Conservation (phyloP, 1,140 invertebrate genomes). For the Tetragnatha versicolor region DNA sequence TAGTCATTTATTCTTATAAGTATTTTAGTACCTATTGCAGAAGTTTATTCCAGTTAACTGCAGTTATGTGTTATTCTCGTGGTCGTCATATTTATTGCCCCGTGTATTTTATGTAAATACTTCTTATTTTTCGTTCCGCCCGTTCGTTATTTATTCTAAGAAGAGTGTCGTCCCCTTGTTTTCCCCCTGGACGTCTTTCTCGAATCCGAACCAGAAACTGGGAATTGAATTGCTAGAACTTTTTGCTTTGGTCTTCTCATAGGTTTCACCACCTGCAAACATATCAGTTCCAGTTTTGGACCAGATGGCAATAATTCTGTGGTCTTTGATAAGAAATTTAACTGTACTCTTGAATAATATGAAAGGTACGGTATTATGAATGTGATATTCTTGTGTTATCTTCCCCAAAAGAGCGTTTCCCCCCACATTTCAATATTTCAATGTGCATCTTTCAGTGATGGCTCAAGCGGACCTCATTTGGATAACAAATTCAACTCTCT, state of each 20-base stretch:
- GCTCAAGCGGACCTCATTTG: constrained; percentile 43
- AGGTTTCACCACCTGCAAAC: constrained; percentile 48
- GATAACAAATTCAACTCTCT: no score
- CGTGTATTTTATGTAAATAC: constrained; percentile 39
- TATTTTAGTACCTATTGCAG: constrained; percentile 22
- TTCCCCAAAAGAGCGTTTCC: constrained; percentile 34
- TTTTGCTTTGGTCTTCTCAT: constrained; percentile 30
- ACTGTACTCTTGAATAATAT: constrained; percentile 45
- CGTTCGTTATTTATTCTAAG: no score
- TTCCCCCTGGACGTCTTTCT: background rate
- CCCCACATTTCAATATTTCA: constrained; percentile 30
- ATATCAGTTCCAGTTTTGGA: constrained; percentile 55
- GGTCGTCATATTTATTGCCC: constrained; percentile 46
- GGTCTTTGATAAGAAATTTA: constrained; percentile 53
- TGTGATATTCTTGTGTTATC: constrained; percentile 51
- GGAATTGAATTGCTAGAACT: constrained; percentile 27
- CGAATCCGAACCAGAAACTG: constrained; percentile 50
- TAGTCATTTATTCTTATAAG: constrained; percentile 31
- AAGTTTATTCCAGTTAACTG: constrained; percentile 39
- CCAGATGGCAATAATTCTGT: constrained; percentile 51
- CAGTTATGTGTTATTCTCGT: constrained; percentile 45
- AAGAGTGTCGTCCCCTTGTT: no score
- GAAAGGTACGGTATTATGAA: constrained; percentile 51
- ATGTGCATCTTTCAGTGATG: constrained; percentile 42
- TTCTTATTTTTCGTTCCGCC: constrained; percentile 42